Base-by-base conservation (phyloP, 2,888 invertebrate species). In the Taenaris catops region DNA sequence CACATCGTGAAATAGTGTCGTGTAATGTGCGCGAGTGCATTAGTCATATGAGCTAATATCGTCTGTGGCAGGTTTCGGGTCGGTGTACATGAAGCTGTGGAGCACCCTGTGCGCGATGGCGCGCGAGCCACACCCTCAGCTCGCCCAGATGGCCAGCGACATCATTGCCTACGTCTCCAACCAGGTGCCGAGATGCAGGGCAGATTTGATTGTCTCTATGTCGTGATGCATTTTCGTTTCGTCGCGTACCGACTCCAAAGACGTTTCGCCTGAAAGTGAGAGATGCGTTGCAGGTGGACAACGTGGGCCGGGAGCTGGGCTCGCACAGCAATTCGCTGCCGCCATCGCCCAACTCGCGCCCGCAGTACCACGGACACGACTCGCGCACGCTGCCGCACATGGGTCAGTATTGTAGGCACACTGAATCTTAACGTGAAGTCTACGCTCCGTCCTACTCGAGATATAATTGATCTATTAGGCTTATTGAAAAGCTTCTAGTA, bases 31-130 rank as follows among this genome's bases (percentile, higher is more conserved):
- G 4, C 8, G 7, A 5, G 10, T 1, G 3, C 12, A n/a, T n/a
- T 9, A 3, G 23, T n/a, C 5, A 8, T 20, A 8, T 25, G 20
- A n/a, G n/a, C n/a, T n/a, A n/a, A 8, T 8, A 8, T 25, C 25
- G 18, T 16, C 7, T n/a, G n/a, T n/a, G 12, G 11, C 55, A 78
- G 86, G 86, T 1, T 92, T 91, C 63, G 91, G 92, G 9, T 94
- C 95, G 6, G 93, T 97, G 35, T 97, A 97, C 76, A 92, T 93
- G 76, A 95, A 95, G 75, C 89, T 98, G 37, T 99, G 98, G 98
- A 89, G 91, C 51, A 92, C 94, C 8, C 87, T 99, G 49, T 87
- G 91, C 42, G 87, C 90, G 39, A 89, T 98, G 57, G 91, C 95
- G 38, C 89, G 90, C 41, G 99, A 99, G 88, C 98, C 99, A 1